These are phyloP conservation scores for Corynorhinus townsendii DNA, from an alignment of 2,113 vertebrate genomes.

Conservation along the genomic window DNA sequence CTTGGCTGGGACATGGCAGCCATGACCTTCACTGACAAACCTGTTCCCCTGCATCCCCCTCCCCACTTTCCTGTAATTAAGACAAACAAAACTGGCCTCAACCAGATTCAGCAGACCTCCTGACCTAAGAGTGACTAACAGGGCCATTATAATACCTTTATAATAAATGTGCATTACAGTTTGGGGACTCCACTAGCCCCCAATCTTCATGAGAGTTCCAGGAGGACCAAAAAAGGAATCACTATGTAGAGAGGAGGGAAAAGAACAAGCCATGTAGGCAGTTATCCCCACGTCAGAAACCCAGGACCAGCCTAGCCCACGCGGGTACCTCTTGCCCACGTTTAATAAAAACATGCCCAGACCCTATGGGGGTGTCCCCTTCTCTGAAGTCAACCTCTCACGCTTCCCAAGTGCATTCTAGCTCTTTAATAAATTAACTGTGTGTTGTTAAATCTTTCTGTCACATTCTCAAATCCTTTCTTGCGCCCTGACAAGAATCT, in stretches of 20 bases:
- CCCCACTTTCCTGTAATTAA: background rate
- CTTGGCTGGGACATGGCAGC: background rate
- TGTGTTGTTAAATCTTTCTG: background rate
- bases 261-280: background rate
- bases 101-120: background rate
- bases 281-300: background rate
- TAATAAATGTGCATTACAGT: background rate
- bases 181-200: background rate
- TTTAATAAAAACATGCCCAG: background rate
- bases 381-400: background rate
- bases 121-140: background rate
- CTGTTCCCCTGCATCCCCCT: background rate
- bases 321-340: background rate
- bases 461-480: background rate
- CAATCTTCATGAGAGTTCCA: background rate
- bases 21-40: background rate
- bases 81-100: background rate
- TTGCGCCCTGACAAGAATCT: background rate
- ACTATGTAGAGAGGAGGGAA: background rate
- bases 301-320: background rate
- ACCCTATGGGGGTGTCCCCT: background rate
- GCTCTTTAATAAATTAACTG: background rate
- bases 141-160: background rate
- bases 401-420: background rate
- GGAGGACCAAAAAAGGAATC: background rate